A percentile compares a stretch with the other conserved stretches of the same genome.
Conservation (phyloP, 2,113 vertebrate species). For the Bagarius yarrelli region DNA sequence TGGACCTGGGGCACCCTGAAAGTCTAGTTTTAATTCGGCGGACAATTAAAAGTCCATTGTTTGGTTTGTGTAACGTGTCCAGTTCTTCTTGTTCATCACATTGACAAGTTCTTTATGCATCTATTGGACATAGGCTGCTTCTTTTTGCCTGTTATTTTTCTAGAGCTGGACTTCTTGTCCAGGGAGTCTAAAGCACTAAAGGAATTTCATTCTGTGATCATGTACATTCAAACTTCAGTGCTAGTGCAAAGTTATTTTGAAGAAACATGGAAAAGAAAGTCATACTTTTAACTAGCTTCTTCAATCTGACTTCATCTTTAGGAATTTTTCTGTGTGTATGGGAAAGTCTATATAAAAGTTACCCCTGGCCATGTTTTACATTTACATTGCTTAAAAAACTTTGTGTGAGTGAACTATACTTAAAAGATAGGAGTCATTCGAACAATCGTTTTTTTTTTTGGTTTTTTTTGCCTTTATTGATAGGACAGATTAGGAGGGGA, state of each 20-base stretch:
- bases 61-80: background rate
- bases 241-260: background rate
- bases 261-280: background rate
- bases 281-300: background rate
- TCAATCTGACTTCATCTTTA: background rate
- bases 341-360: background rate
- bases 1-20: background rate
- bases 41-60: background rate
- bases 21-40: background rate
- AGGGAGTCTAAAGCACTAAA: too few relatives aligned
- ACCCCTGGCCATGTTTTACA: background rate
- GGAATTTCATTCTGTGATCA: background rate
- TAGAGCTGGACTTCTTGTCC: background rate
- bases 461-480: too few relatives aligned
- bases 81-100: background rate
- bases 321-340: background rate
- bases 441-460: too few relatives aligned
- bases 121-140: background rate
- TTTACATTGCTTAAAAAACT: too few relatives aligned
- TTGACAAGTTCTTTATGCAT: background rate
- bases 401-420: too few relatives aligned
- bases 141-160: background rate
- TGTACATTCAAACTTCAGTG: background rate
- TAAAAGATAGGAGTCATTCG: too few relatives aligned
- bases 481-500: too few relatives aligned